phyloP scores from a whole-genome alignment of 2,113 vertebrate genomes.

The Ptyas mucosa region DNA sequence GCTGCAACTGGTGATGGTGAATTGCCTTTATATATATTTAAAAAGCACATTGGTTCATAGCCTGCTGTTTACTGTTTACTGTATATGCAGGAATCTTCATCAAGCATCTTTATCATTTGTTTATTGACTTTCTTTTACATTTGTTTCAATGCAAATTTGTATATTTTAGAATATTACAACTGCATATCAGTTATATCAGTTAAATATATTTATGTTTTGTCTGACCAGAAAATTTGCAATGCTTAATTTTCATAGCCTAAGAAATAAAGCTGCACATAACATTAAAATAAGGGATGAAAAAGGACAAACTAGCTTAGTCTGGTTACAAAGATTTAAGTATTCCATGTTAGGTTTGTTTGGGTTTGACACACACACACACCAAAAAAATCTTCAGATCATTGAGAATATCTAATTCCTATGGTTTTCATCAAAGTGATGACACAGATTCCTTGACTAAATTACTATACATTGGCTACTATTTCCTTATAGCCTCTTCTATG shows the following conservation, averaged over 20 bases:
- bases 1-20: neutral
- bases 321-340: neutral
- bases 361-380: rapidly evolving
- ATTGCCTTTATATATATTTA: neutral
- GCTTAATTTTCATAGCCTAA: neutral
- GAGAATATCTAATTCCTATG: neutral
- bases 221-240: neutral
- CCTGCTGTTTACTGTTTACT: neutral
- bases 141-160: conserved; percentile 4
- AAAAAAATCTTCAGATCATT: neutral
- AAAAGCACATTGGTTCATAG: neutral
- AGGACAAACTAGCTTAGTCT: neutral
- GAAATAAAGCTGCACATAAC: neutral
- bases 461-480: neutral
- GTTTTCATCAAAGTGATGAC: neutral
- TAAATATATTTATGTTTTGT: neutral
- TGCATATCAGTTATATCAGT: neutral
- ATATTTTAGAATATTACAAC: neutral
- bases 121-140: neutral
- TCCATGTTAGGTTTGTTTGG: neutral
- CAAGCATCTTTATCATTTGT: neutral
- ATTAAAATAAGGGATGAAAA: neutral
- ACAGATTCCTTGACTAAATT: neutral
- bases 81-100: neutral
- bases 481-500: neutral